Base-by-base conservation (phyloP, 2,113 vertebrate genomes). In the Ursus arctos region DNA sequence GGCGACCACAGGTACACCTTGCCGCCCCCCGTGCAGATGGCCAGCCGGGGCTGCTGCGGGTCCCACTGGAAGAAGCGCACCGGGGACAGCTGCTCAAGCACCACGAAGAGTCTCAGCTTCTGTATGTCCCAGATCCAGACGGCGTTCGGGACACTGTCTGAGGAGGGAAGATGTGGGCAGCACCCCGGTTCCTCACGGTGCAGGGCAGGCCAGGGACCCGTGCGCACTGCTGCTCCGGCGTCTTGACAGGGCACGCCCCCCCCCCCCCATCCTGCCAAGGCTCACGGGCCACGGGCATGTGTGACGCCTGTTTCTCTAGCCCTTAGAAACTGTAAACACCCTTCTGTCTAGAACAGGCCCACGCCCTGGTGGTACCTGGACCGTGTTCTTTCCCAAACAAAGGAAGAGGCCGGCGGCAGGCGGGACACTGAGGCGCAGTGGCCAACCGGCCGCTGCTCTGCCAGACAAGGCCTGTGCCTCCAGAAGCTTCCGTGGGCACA, bases 121-220 rank as follows among this genome's bases (percentile, higher is more conserved):
- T 99, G 99, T 49, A 99, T 96, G 97, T 99, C 99, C 99, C 99
- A 99, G 97, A 99, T 98, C 99, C 99, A 99, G 31, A 99, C 96
- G 0, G 98, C 98, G 0, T 98, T 99, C 33, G 99, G 99, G 97
- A 99, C 98, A 93, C 99, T 99, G 98, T 99, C 99, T 99, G 96
- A 1, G 76, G 40, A 65, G 57, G 67, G n/a, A 28, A 21, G 49
- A 22, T 0, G 8, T 0, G 10, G 31, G 3, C 3, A 5, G 72
- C 49, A 3, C 18, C 22, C 0, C 3, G 28, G 40, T 26, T 11
- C 7, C 0, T 31, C 69, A 12, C 10, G 11, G n/a, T 3, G 2
- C 0, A 2, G 26, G 72, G 40, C 40, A 15, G 24, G 12, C 40
- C 72, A 7, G 7, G 5, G 40, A 14, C 43, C 43, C 7, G 13